Evolutionary conservation across 2,113 vertebrate species (phyloP).

Genomic region (Chascanopsetta lugubris): DNA sequence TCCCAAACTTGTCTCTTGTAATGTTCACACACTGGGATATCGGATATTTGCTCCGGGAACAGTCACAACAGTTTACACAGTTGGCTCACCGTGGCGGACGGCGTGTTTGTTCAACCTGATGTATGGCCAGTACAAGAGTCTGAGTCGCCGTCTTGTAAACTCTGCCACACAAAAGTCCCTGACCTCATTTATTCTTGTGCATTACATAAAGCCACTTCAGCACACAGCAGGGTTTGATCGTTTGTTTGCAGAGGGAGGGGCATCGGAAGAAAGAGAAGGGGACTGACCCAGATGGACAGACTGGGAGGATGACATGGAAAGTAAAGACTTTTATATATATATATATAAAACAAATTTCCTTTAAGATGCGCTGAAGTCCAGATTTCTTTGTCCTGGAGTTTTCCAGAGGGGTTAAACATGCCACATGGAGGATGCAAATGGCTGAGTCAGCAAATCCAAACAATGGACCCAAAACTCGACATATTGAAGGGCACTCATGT

Average conservation of each 20-base stretch:
- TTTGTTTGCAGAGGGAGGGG: slow-evolving; percentile 50
- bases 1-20: slow-evolving; percentile 6
- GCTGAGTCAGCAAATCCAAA: no score
- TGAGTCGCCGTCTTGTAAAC: slow-evolving; percentile 45
- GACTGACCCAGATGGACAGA: slow-evolving; percentile 12
- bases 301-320: slow-evolving; percentile 9
- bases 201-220: slow-evolving; percentile 26
- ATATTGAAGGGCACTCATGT: no score
- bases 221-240: slow-evolving; percentile 17
- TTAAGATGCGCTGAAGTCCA: no score
- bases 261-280: background rate
- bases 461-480: no score
- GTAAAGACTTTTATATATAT: no score
- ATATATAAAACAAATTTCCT: no score
- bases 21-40: slow-evolving; percentile 10
- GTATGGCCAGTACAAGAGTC: slow-evolving; percentile 18
- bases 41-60: slow-evolving; percentile 29
- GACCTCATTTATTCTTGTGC: slow-evolving; percentile 24
- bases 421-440: no score
- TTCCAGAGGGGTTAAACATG: no score
- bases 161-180: slow-evolving; percentile 39
- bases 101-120: slow-evolving; percentile 57
- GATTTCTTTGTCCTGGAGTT: no score
- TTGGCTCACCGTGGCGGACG: no score
- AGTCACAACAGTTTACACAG: slow-evolving; percentile 60